Conservation (phyloP, 2,113 vertebrate genomes). For the Artemisiospiza belli region DNA sequence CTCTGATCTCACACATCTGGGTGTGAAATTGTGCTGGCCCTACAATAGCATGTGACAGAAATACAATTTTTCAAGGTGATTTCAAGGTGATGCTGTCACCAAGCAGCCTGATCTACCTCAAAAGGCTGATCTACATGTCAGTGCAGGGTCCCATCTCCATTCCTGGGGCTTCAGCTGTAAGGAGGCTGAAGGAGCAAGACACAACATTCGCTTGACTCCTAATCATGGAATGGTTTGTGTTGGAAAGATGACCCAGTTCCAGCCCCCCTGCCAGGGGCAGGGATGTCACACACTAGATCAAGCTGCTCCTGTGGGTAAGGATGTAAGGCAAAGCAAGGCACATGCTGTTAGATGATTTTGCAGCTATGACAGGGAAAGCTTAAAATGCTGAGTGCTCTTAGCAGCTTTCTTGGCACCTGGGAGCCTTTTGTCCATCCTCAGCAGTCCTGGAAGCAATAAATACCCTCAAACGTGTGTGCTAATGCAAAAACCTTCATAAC, state of each 20-base stretch:
- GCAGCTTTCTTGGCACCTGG: not conserved
- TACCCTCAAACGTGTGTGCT: not conserved
- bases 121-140: not conserved
- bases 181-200: not conserved
- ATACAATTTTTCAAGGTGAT: not conserved
- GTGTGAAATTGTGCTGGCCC: not conserved
- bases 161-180: not conserved
- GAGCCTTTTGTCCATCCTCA: not conserved
- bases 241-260: not conserved
- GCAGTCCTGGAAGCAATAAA: not conserved
- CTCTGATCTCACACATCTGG: accelerated
- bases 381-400: not conserved
- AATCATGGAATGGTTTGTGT: not conserved
- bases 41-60: accelerated
- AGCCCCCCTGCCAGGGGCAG: not conserved
- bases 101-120: not conserved
- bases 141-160: not conserved
- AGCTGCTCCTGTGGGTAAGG: not conserved
- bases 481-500: not conserved
- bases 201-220: accelerated
- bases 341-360: not conserved
- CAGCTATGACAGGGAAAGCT: not conserved
- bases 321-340: not conserved
- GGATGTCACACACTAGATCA: not conserved
- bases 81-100: not conserved